These are phyloP conservation scores for Andrena haemorrhoa DNA, from an alignment of 2,888 invertebrate species.

Conservation along the genomic window DNA sequence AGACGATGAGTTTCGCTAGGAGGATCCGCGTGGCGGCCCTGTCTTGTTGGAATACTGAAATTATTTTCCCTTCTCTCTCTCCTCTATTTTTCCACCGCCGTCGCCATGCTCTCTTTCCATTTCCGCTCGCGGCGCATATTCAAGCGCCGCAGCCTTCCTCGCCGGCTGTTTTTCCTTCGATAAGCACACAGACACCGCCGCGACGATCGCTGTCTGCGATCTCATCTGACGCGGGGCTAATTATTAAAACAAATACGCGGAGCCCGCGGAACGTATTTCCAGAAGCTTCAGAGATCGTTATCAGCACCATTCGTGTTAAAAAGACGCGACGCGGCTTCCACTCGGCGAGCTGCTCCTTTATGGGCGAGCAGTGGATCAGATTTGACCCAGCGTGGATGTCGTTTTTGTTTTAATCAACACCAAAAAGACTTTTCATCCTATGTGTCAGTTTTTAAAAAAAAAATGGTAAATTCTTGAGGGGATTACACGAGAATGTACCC, in stretches of 20 bases:
- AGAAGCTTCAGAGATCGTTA: not conserved
- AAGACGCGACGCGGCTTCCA: no score
- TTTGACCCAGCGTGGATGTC: no score
- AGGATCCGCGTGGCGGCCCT: slow-evolving; percentile 52
- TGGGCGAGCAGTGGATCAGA: no score
- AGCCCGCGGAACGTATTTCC: not conserved
- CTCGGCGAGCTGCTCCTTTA: no score
- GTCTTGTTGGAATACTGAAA: slow-evolving; percentile 73
- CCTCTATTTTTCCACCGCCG: slow-evolving; percentile 18
- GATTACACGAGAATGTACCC: no score
- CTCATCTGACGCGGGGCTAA: slow-evolving; percentile 1
- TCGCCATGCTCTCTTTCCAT: slow-evolving; percentile 56
- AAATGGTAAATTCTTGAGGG: no score
- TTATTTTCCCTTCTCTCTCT: slow-evolving; percentile 44
- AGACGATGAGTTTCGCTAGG: slow-evolving; percentile 71
- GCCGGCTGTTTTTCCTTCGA: not conserved
- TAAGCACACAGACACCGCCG: not conserved
- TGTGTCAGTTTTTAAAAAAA: no score
- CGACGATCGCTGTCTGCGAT: not conserved
- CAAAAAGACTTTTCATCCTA: no score
- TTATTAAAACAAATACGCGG: slow-evolving; percentile 48
- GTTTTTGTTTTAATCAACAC: no score
- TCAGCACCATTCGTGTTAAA: not conserved
- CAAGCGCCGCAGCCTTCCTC: not conserved
- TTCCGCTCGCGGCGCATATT: slow-evolving; percentile 38